These are phyloP conservation scores for Engystomops pustulosus DNA, from an alignment of 2,113 vertebrate species.

Conservation along the genomic window DNA sequence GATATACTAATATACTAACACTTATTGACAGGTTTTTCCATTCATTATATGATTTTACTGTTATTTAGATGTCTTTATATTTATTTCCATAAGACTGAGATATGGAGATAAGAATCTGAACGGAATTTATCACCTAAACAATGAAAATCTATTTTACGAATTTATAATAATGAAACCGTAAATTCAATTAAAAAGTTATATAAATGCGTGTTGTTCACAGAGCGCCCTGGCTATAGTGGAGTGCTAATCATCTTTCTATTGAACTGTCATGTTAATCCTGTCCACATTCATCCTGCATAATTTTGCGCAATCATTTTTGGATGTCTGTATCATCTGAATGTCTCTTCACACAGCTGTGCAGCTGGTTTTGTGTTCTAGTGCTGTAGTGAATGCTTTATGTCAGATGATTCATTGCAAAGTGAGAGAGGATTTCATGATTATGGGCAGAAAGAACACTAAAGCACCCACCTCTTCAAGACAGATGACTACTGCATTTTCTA, in stretches of 20 bases:
- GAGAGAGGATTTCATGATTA: slow-evolving; percentile 2
- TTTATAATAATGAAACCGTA: too few species aligned
- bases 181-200: too few species aligned
- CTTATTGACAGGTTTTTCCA: too few species aligned
- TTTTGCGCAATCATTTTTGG: neutral
- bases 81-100: too few species aligned
- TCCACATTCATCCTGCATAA: neutral
- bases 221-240: neutral
- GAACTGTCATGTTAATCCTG: neutral
- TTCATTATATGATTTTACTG: too few species aligned
- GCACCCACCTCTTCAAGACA: slow-evolving; percentile 21
- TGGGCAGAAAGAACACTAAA: slow-evolving; percentile 2
- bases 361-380: slow-evolving; percentile 8
- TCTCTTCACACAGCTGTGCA: slow-evolving; percentile 26
- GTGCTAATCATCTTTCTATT: neutral
- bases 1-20: too few species aligned
- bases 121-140: too few species aligned
- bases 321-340: neutral
- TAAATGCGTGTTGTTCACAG: too few species aligned
- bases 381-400: neutral
- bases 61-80: too few species aligned
- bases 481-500: neutral
- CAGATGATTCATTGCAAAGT: slow-evolving; percentile 30
- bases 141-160: too few species aligned
- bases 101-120: too few species aligned